Conservation (phyloP, 2,113 vertebrate genomes). For the Irena cyanogastra region DNA sequence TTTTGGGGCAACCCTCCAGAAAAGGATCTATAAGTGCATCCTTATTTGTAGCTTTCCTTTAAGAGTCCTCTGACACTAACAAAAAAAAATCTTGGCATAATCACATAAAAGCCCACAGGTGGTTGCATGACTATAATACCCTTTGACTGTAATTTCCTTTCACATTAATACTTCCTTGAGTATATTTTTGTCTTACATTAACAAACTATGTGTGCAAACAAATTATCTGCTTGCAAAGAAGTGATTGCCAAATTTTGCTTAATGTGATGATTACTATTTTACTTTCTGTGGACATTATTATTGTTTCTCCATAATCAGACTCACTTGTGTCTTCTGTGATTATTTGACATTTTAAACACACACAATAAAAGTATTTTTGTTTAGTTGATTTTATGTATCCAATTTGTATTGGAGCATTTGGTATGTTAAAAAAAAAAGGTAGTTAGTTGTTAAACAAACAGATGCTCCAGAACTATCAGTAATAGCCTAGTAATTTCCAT, state of each 20-base stretch:
- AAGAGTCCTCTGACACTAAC: not conserved
- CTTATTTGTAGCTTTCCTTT: not conserved
- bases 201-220: not conserved
- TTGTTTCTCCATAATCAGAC: not conserved
- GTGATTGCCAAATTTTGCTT: not conserved
- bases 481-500: not conserved
- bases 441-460: not conserved
- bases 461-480: not conserved
- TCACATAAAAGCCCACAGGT: not conserved
- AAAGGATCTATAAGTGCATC: not conserved
- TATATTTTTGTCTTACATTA: not conserved
- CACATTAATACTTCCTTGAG: not conserved
- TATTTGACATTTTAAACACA: not conserved
- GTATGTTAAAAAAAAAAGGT: not conserved
- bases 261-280: not conserved
- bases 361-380: not conserved
- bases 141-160: not conserved
- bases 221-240: not conserved
- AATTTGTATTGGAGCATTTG: not conserved
- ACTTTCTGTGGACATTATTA: not conserved
- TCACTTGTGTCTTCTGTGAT: not conserved
- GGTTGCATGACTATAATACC: not conserved
- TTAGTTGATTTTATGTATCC: not conserved
- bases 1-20: not conserved
- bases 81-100: not conserved